Conservation (phyloP, 2,888 invertebrate species). For the Caenorhabditis uteleia region DNA sequence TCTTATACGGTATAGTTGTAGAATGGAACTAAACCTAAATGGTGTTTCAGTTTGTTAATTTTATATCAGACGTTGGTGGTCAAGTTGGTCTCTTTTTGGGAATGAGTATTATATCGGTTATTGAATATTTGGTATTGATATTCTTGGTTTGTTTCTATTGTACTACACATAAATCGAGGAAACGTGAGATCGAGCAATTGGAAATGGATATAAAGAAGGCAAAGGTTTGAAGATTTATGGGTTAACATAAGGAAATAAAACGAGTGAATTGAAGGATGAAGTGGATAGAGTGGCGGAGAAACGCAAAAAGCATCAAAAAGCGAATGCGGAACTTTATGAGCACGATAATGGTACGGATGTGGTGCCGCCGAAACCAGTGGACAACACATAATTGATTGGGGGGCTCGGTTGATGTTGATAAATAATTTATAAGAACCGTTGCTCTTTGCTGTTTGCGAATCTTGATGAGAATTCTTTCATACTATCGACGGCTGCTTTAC, state of each 20-base stretch:
- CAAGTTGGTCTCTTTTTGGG: slow-evolving; percentile 71
- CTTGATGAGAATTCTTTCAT: slow-evolving; percentile 25
- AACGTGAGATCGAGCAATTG: slow-evolving; percentile 38
- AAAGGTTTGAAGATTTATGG: slow-evolving; percentile 6
- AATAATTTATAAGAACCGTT: slow-evolving; percentile 31
- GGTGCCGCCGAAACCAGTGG: slow-evolving; percentile 26
- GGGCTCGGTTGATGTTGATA: too few species aligned
- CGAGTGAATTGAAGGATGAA: slow-evolving; percentile 12
- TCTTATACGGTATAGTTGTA: slow-evolving; percentile 54
- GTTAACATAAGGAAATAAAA: too few species aligned
- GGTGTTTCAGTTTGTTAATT: slow-evolving; percentile 69
- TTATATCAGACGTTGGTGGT: slow-evolving; percentile 71
- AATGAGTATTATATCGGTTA: slow-evolving; percentile 52
- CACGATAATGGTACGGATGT: slow-evolving; percentile 12
- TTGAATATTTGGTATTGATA: slow-evolving; percentile 45
- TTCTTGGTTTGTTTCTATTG: slow-evolving; percentile 46
- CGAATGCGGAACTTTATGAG: slow-evolving; percentile 21
- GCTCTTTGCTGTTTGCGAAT: slow-evolving; percentile 29
- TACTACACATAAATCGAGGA: slow-evolving; percentile 44
- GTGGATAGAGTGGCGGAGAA: slow-evolving; percentile 20
- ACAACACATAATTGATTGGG: slow-evolving; percentile 12
- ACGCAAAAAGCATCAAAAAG: slow-evolving; percentile 25
- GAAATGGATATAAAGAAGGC: slow-evolving; percentile 38
- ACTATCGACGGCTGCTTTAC: slow-evolving; percentile 30
- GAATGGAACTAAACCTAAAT: not conserved